A percentile compares a stretch with the other conserved stretches of the same genome.
phyloP scores from a whole-genome alignment of 1,140 invertebrate genomes.

The Drosophila ficusphila region DNA sequence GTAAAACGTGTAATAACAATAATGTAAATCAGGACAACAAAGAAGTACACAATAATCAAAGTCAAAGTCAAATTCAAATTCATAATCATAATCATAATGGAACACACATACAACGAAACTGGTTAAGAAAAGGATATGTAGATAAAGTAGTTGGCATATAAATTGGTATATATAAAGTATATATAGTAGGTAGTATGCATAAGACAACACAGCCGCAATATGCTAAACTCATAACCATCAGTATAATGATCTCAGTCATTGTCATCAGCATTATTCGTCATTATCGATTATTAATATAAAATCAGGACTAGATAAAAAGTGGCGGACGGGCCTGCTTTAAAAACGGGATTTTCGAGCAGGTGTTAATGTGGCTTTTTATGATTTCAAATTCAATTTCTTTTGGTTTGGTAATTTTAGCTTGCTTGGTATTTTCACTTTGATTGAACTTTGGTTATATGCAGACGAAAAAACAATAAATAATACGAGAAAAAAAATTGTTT shows the following conservation, averaged over 20 bases:
- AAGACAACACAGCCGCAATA: conserved; percentile 81
- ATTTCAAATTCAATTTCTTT: conserved; percentile 25
- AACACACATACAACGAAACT: conserved; percentile 75
- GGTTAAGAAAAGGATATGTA: conserved; percentile 55
- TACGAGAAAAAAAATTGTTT: conserved; percentile 6
- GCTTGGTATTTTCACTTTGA: conserved; percentile 41
- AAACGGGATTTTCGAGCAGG: conserved; percentile 46
- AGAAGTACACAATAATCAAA: conserved; percentile 35
- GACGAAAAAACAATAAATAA: conserved; percentile 42
- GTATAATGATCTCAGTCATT: conserved; percentile 55
- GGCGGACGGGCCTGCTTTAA: conserved; percentile 46
- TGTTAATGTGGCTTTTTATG: conserved; percentile 47
- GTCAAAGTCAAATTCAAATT: conserved; percentile 14
- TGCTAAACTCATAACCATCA: conserved; percentile 73
- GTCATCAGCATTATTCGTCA: conserved; percentile 34
- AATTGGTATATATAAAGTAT: conserved; percentile 64
- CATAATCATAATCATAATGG: conserved; percentile 45
- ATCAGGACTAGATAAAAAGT: conserved; percentile 71
- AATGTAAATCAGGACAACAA: conserved; percentile 60
- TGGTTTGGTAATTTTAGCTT: conserved; percentile 23
- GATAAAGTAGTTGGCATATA: conserved; percentile 58
- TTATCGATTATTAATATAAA: conserved; percentile 55
- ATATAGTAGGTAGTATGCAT: conserved; percentile 75
- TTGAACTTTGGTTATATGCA: conserved; percentile 64
- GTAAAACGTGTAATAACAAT: conserved; percentile 39